These are phyloP conservation scores for Dicrostonyx torquatus DNA, from an alignment of 2,797 vertebrate species.

Conservation along the genomic window DNA sequence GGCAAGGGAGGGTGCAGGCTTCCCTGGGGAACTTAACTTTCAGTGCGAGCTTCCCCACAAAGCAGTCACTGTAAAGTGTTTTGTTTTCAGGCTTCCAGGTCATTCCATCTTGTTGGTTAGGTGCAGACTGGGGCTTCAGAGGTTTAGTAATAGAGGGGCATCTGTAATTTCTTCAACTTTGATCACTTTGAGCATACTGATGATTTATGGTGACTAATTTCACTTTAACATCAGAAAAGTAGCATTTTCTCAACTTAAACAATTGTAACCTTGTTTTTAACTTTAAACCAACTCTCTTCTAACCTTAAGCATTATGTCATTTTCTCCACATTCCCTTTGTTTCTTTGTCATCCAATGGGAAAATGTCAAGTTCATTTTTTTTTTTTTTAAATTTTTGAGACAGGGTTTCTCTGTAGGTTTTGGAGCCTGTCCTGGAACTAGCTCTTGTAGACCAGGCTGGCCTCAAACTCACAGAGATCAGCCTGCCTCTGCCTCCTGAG, in stretches of 20 bases:
- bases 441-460: no score
- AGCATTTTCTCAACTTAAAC: constrained; percentile 19
- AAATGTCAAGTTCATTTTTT: neutral
- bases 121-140: neutral
- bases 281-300: neutral
- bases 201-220: neutral
- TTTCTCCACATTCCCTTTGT: neutral
- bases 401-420: no score
- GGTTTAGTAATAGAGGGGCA: neutral
- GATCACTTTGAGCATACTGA: neutral
- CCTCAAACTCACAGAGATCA: no score
- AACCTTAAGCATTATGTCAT: neutral
- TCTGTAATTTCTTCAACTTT: neutral
- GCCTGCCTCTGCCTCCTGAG: no score
- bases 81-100: neutral
- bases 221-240: constrained; percentile 36
- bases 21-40: neutral
- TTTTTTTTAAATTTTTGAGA: no score
- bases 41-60: neutral
- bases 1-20: neutral
- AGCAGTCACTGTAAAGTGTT: neutral
- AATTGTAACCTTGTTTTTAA: neutral
- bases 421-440: no score
- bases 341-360: constrained; percentile 7
- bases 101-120: neutral